Conservation (phyloP, 2,113 vertebrate species). For the Kryptolebias marmoratus region DNA sequence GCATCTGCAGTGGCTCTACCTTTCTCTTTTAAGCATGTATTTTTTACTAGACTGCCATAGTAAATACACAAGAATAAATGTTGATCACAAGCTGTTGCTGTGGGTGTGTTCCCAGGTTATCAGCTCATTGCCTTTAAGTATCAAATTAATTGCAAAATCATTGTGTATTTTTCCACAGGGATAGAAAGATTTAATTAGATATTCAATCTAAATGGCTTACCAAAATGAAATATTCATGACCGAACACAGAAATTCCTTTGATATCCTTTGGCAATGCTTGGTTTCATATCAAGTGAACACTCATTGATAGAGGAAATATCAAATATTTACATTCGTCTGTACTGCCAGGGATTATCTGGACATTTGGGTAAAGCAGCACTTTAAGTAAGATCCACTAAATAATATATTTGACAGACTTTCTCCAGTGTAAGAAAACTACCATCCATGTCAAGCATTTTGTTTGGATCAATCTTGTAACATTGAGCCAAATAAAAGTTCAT, state of each 20-base stretch:
- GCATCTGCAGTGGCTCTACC: slow-evolving; percentile 18
- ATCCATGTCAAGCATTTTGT: not conserved
- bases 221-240: slow-evolving; percentile 66
- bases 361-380: not conserved
- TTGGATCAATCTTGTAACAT: not conserved
- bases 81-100: slow-evolving; percentile 41
- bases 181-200: slow-evolving; percentile 66
- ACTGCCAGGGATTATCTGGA: slow-evolving; percentile 7
- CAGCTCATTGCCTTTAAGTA: slow-evolving; percentile 63
- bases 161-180: slow-evolving; percentile 59
- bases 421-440: not conserved
- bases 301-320: slow-evolving; percentile 62
- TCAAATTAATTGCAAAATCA: slow-evolving; percentile 70
- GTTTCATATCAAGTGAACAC: slow-evolving; percentile 40
- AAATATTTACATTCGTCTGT: slow-evolving; percentile 38
- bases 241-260: slow-evolving; percentile 48
- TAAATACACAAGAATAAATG: slow-evolving; percentile 40
- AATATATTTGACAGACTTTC: not conserved
- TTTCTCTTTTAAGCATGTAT: slow-evolving; percentile 23
- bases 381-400: not conserved
- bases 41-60: slow-evolving; percentile 8
- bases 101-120: slow-evolving; percentile 44
- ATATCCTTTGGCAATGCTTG: slow-evolving; percentile 46
- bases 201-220: slow-evolving; percentile 62
- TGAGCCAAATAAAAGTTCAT: not conserved